Percentiles rank a stretch among this genome's conserved stretches.
Evolutionary conservation across 2,797 vertebrate species (phyloP).

Genomic region (Hyperoplus immaculatus): DNA sequence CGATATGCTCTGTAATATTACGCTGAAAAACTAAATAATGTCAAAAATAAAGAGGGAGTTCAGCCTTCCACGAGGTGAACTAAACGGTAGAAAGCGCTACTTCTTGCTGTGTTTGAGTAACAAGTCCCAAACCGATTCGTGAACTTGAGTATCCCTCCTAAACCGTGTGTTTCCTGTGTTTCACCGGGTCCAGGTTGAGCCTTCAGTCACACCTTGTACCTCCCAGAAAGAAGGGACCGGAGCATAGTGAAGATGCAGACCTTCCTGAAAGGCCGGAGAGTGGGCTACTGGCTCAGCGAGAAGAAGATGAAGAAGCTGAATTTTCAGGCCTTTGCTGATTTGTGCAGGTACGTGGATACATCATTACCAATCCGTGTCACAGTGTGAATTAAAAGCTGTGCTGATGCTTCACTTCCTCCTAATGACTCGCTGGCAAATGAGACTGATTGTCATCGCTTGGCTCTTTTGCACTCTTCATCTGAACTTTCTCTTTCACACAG

Average conservation of each 20-base stretch:
- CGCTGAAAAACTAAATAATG: background rate
- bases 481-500: background rate
- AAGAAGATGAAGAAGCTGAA: conserved; percentile 99
- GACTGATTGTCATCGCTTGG: conserved; percentile 1
- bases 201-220: conserved; percentile 57
- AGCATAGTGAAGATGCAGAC: conserved; percentile 91
- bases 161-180: conserved; percentile 51
- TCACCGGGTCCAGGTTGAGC: conserved; percentile 64
- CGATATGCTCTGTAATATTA: background rate
- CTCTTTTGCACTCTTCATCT: background rate
- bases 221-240: conserved; percentile 39
- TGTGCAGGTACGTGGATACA: conserved; percentile 91
- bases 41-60: background rate
- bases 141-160: conserved; percentile 34
- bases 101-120: conserved; percentile 20
- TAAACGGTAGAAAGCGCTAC: background rate
- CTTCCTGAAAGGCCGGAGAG: conserved; percentile 94
- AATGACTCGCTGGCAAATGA: background rate
- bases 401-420: background rate
- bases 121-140: conserved; percentile 16
- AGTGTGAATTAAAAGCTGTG: conserved; percentile 5
- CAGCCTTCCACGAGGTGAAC: background rate
- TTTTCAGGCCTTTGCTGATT: conserved; percentile 96
- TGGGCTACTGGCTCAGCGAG: conserved; percentile 99
- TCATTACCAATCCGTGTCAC: conserved; percentile 20